Base-by-base conservation (phyloP, 2,888 invertebrate genomes). In the Parnassius glacialis region DNA sequence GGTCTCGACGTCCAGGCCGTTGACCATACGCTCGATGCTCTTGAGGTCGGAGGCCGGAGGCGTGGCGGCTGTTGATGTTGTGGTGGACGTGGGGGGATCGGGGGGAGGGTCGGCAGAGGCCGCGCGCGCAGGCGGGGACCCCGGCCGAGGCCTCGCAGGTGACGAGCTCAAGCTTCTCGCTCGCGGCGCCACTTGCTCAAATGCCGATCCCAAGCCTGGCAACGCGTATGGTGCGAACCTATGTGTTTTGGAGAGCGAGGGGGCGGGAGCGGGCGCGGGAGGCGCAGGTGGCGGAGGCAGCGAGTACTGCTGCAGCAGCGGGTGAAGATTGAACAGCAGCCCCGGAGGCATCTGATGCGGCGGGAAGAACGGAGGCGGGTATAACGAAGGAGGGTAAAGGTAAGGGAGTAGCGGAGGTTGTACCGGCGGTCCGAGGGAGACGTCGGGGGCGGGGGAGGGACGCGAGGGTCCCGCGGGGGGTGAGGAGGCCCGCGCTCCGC, bases 11-110 rank as follows among this genome's bases (percentile, higher is more conserved):
- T 98, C 98, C 68, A 98, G 92, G 13, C 98, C 98, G 88, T 98
- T 98, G 72, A 98, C 97, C 98, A 98, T 98, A 84, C 98, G 97
- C 91, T 98, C 98, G 92, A 98, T 98, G 85, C 96, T 97, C 90
- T 98, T 98, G 72, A 98, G 94, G 89, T 98, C 98, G 67, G 95
- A 96, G 52, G 95, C 94, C 47, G 94, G 93, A 67, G 92, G 93
- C 68, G 93, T 94, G 70, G 82, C 76, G 63, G 88, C 81, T 58
- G 92, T 83, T 67, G 90, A 88, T 65, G 90, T 86, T 52, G 90
- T 85, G 13, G 94, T 92, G 58, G 90, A 89, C 34, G 93, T 93
- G 3, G 75, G 93, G 80, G 70, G 94, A 91, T 75, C 93, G 72
- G 94, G 88, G 81, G 93, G 90, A 1, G 89, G 88, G 68, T 89